Evolutionary conservation across 2,888 invertebrate species (phyloP), one percentile per base, ranked within the genome.

Genomic region (Lasioglossum calceatum): DNA sequence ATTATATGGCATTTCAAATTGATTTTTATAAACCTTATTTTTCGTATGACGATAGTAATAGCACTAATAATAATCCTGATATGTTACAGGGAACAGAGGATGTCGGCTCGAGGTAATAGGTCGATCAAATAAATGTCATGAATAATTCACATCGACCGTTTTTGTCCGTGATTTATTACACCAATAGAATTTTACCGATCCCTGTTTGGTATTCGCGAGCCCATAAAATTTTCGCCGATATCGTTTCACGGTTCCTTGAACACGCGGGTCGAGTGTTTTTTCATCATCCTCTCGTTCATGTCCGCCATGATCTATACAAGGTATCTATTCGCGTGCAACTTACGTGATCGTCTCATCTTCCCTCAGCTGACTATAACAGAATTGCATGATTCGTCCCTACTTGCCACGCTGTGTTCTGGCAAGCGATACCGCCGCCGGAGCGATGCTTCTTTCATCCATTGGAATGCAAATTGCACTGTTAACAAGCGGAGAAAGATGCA

Each of bases 401-500:
- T 77, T 72, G 83, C 79, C 79, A 87, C 86, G 85, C 83, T 91
- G 82, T 91, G 82, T 88, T 87, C 61, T 44, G 74, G 58, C 54
- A 72, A 81, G 82, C 78, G 83, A 75, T 82, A 47, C 72, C 87
- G n/a, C 54, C 54, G 54, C 54, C 54, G 54, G 23, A 54, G 54
- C 54, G n/a, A 83, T 81, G 79, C 84, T 75, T 85, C 72, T 70
- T 70, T 84, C 81, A 86, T 84, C 85, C 84, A 78, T 90, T 87
- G 86, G 89, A 90, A 91, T 92, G 92, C 85, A 91, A 91, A 90
- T 89, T 87, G 77, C 86, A 67, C 75, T 81, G 87, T 89, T 87
- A 82, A 44, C 77, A 64, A 67, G 58, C 72, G 73, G 71, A n/a
- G 27, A 74, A 76, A 86, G 67, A 74, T 71, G 71, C 86, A 88